Conservation (phyloP, 2,888 invertebrate species). For the Erynnis tages region DNA sequence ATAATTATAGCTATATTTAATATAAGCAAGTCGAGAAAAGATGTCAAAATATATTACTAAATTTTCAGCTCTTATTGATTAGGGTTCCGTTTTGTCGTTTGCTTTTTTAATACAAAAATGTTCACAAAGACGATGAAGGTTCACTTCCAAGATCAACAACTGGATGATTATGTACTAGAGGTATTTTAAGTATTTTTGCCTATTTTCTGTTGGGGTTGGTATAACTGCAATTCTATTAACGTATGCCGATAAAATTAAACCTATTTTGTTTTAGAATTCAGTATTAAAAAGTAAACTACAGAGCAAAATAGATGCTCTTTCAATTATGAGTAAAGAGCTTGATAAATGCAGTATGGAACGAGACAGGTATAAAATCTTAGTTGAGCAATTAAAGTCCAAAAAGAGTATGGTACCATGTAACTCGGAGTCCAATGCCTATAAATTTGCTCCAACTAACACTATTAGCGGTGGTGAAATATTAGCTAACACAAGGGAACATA, state of each 20-base stretch:
- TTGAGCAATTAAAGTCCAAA: conserved; percentile 86
- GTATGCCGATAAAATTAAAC: too few relatives aligned
- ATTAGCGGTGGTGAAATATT: conserved; percentile 81
- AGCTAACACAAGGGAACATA: conserved; percentile 81
- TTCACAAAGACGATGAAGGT: conserved; percentile 61
- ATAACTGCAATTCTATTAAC: too few relatives aligned
- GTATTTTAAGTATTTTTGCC: too few relatives aligned
- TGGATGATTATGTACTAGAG: conserved; percentile 74
- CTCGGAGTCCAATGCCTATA: conserved; percentile 46
- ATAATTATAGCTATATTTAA: too few relatives aligned
- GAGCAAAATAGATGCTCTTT: conserved; percentile 90
- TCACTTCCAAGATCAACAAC: conserved; percentile 71
- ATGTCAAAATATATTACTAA: too few relatives aligned
- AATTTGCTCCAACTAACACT: conserved; percentile 63
- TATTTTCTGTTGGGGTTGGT: too few relatives aligned
- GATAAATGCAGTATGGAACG: conserved; percentile 89
- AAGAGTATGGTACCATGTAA: conserved; percentile 44
- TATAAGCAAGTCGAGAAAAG: too few relatives aligned
- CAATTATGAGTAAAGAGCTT: conserved; percentile 89
- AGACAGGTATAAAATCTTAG: conserved; percentile 90
- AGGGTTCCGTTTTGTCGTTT: too few relatives aligned
- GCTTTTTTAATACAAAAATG: conserved; percentile 41
- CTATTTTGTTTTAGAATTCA: conserved; percentile 75
- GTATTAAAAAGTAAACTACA: conserved; percentile 87
- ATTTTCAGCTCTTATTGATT: too few relatives aligned